Base-by-base conservation (phyloP, 2,113 vertebrate species). In the Upupa epops region DNA sequence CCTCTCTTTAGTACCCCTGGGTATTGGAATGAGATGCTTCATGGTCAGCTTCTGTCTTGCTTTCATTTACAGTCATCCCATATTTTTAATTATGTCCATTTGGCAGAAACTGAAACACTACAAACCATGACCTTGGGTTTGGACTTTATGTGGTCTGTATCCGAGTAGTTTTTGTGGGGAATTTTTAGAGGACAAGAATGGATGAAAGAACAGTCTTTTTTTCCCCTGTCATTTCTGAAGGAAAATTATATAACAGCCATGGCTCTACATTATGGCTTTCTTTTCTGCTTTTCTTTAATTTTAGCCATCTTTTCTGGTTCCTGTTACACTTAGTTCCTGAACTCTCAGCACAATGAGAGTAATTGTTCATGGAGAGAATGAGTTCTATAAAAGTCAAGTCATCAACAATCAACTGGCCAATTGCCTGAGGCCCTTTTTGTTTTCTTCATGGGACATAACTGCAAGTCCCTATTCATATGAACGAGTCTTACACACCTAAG, bases 221-320 rank as follows among this genome's bases (percentile, higher is more conserved):
- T 88, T 66, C 42, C 34, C 37, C 7, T 51, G 18, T 74, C 7
- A 45, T 90, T 93, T 78, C 69, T 88, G 73, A 90, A 68, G 34
- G 71, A 34, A 90, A 88, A 86, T 92, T 66, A 83, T 90, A 88
- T 88, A 91, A 66, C 48, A 86, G 26, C 45, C 65, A 36, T n/a
- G 52, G 18, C 21, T 74, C 69, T 65, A 45, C n/a, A 55, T 61
- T 64, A 48, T 40, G 24, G 29, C 37, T 24, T 83, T 90, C 83
- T 49, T 94, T 81, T 90, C 74, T 92, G 66, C 24, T 29, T 81
- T 68, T n/a, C 34, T 86, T 81, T 88, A 85, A 75, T 87, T 93
- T 92, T 88, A 94, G 88, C 25, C 56, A 71, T 90, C 72, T 90
- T 83, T 86, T 83, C 86, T 92, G 26, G 90, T 88, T 96, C 61